A percentile compares a stretch with the other conserved stretches of the same genome.
Conservation (phyloP, 1,140 invertebrate genomes). For the Trichomalopsis sarcophagae region DNA sequence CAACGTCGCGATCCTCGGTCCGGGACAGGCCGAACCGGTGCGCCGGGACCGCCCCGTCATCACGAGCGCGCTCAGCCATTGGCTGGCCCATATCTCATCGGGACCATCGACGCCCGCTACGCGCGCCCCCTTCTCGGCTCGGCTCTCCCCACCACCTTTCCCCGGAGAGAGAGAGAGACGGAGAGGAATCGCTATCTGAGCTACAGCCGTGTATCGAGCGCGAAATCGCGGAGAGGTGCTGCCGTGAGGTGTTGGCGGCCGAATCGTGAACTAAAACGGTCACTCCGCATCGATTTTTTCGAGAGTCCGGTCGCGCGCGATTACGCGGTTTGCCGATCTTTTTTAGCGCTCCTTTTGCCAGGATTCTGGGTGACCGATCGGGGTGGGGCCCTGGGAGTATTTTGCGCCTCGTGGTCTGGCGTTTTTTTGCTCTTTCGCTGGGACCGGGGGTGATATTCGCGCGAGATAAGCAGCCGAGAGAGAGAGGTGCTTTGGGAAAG, state of each 20-base stretch:
- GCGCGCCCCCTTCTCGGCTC: background rate
- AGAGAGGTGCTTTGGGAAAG: background rate
- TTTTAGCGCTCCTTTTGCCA: background rate
- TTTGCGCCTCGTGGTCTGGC: background rate
- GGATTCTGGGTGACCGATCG: background rate
- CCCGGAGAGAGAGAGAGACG: background rate
- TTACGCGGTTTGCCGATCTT: background rate
- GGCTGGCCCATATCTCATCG: slow-evolving; percentile 75
- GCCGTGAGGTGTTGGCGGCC: slow-evolving; percentile 61
- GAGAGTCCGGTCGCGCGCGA: slow-evolving; percentile 9
- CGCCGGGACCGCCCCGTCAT: slow-evolving; percentile 68
- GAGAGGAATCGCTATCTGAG: background rate
- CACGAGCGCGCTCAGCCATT: slow-evolving; percentile 73
- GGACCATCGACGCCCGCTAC: slow-evolving; percentile 52
- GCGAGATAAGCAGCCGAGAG: background rate
- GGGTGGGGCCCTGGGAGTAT: background rate
- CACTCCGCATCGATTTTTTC: slow-evolving; percentile 66
- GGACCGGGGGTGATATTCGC: background rate
- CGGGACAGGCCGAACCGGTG: slow-evolving; percentile 67
- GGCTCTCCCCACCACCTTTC: background rate
- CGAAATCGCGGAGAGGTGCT: slow-evolving; percentile 70
- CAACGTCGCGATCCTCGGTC: slow-evolving; percentile 17
- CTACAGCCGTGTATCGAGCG: slow-evolving; percentile 31
- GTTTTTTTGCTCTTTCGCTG: background rate
- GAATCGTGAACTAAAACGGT: slow-evolving; percentile 62